Evolutionary conservation across 2,888 invertebrate species (phyloP), one percentile per base, ranked within the genome.

Genomic region (Brachyptera risi): DNA sequence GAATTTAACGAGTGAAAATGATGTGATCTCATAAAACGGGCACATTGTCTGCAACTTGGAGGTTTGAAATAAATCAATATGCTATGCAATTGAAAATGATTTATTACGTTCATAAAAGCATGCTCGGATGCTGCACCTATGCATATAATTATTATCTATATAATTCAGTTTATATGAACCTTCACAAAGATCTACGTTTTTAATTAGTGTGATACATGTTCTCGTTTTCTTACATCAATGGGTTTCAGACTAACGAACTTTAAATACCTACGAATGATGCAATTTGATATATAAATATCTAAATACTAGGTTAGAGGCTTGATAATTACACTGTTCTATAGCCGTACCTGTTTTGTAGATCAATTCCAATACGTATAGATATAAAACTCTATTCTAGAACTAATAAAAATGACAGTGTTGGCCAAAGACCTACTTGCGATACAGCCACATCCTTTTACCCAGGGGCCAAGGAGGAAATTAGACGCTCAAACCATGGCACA

Each of bases 341-440:
- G 44, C 11, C 44, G 17, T 44, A 44, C 44, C 44, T 44, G 44
- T 44, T 44, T 38, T 44, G 19, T 44, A 44, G 44, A 44, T 44
- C 44, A 44, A 44, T 44, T 44, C 44, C 44, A 44, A 44, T 44
- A n/a, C n/a, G n/a, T n/a, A n/a, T n/a, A n/a, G n/a, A n/a, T n/a
- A 13, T 38, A 38, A 38, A 38, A 38, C 4, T 38, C 13, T 15
- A 15, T 38, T n/a, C 13, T 38, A 15, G 17, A 38, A 17, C 40
- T 4, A 38, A 17, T 38, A 38, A 38, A 38, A 38, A 38, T 38
- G 40, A 17, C 40, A 38, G 17, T 38, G 40, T 38, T 38, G 13
- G 13, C 40, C n/a, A n/a, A n/a, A n/a, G n/a, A n/a, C n/a, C n/a
- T n/a, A n/a, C n/a, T n/a, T n/a, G n/a, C n/a, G n/a, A n/a, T n/a